Percentiles rank a stretch among this genome's conserved stretches.
These are phyloP conservation scores for Lasioglossum pauxillum DNA, from an alignment of 2,888 invertebrate genomes.

Conservation along the genomic window DNA sequence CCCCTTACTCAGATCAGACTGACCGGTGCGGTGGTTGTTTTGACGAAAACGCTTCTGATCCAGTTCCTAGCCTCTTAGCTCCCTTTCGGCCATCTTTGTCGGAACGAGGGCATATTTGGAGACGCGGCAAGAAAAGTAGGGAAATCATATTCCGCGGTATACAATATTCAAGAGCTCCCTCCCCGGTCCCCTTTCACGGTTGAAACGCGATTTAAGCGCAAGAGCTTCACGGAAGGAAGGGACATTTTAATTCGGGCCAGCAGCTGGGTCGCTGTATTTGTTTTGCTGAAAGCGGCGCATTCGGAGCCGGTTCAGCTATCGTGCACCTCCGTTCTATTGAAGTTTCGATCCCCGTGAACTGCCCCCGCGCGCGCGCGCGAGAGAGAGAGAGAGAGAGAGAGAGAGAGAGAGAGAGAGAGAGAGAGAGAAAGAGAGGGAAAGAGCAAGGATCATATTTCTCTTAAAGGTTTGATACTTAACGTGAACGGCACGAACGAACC, in stretches of 20 bases:
- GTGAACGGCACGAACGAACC: constrained; percentile 36
- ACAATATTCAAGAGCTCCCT: constrained; percentile 38
- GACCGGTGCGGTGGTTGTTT: constrained; percentile 58
- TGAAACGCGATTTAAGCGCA: constrained; percentile 51
- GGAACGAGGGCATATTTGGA: neutral
- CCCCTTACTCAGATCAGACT: neutral
- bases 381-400: neutral
- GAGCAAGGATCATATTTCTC: constrained; percentile 68
- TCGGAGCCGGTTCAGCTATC: constrained; percentile 34
- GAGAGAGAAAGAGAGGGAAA: neutral
- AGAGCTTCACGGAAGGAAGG: constrained; percentile 13
- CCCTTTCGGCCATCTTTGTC: neutral
- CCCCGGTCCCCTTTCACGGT: neutral
- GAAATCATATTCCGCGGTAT: constrained; percentile 18
- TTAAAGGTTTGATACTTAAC: constrained; percentile 68
- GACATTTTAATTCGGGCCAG: constrained; percentile 48
- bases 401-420: neutral
- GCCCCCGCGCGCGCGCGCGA: neutral
- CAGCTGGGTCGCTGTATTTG: constrained; percentile 40
- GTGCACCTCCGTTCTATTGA: constrained; percentile 48
- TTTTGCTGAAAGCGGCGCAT: constrained; percentile 42
- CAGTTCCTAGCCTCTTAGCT: constrained; percentile 8
- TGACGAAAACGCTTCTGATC: constrained; percentile 42
- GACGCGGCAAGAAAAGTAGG: neutral
- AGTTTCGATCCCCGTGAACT: constrained; percentile 36